Percentiles rank a stretch among this genome's conserved stretches.
These are phyloP conservation scores for Tetragonisca angustula DNA, from an alignment of 2,888 invertebrate genomes.

Conservation along the genomic window DNA sequence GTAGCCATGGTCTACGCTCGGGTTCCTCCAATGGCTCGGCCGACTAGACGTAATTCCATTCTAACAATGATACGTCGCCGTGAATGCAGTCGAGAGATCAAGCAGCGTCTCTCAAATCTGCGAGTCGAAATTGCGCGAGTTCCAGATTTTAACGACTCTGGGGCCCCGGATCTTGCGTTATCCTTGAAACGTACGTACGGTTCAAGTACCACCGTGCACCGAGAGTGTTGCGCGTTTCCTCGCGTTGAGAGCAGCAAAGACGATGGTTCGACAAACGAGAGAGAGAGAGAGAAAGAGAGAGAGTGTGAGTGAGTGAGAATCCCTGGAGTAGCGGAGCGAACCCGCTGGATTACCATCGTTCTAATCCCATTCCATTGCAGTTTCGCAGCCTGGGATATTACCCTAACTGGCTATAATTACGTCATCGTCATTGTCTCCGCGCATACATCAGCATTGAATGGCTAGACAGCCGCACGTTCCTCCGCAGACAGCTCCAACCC, in stretches of 20 bases:
- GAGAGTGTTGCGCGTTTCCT: too few species aligned
- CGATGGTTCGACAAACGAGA: too few species aligned
- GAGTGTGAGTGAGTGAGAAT: not conserved
- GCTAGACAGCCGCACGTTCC: slow-evolving; percentile 43
- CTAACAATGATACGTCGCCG: slow-evolving; percentile 53
- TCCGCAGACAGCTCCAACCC: slow-evolving; percentile 11
- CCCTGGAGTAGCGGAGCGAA: slow-evolving; percentile 2
- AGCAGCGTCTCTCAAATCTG: slow-evolving; percentile 31
- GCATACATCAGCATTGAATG: slow-evolving; percentile 68
- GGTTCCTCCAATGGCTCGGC: slow-evolving; percentile 40
- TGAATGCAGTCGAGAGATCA: slow-evolving; percentile 31
- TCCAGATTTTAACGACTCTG: not conserved
- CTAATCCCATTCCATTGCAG: slow-evolving; percentile 73
- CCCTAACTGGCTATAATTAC: slow-evolving; percentile 81
- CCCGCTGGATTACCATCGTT: slow-evolving; percentile 37
- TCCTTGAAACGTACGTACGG: not conserved
- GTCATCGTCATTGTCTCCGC: slow-evolving; percentile 80
- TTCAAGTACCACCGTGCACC: not conserved
- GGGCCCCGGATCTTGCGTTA: not conserved
- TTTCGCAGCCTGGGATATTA: slow-evolving; percentile 76
- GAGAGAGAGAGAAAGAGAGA: too few species aligned
- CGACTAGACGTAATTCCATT: slow-evolving; percentile 55
- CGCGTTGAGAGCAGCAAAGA: too few species aligned
- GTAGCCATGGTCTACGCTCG: slow-evolving; percentile 35
- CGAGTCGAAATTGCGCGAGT: not conserved